A percentile compares a stretch with the other conserved stretches of the same genome.
Evolutionary conservation across 2,113 vertebrate species (phyloP).

Genomic region (Cromileptes altivelis): DNA sequence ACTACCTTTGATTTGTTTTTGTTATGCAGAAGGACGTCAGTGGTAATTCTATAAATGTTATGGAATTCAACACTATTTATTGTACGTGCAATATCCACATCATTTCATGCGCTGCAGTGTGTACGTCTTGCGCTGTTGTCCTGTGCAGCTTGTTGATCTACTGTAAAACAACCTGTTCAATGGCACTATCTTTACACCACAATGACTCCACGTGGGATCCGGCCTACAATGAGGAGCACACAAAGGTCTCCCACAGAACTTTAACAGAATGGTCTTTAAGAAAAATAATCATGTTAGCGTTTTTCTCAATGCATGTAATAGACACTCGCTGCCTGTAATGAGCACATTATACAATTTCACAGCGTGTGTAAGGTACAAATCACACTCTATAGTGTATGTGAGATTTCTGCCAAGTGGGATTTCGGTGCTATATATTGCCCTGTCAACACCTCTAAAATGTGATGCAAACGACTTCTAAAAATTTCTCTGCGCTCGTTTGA

Average conservation of each 20-base stretch:
- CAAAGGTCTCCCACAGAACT: background rate
- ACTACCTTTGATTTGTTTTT: conserved; percentile 46
- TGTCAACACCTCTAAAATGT: conserved; percentile 62
- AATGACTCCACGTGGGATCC: background rate
- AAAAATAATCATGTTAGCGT: background rate
- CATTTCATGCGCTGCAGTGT: background rate
- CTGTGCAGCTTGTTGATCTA: conserved; percentile 16
- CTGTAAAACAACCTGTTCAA: background rate
- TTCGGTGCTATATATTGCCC: conserved; percentile 51
- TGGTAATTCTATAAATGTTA: background rate
- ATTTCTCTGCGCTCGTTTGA: conserved; percentile 24
- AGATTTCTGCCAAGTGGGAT: conserved; percentile 33
- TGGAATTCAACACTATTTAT: background rate
- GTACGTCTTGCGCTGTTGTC: background rate
- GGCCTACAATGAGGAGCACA: background rate
- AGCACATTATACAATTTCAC: conserved; percentile 26
- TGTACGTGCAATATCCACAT: background rate
- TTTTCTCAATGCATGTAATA: conserved; percentile 11
- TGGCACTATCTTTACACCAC: background rate
- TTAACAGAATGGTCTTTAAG: background rate
- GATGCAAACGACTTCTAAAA: conserved; percentile 42
- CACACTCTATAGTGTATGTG: conserved; percentile 17
- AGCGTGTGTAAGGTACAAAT: conserved; percentile 33
- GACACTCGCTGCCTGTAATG: conserved; percentile 4
- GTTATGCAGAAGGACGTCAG: background rate